Conservation (phyloP, 2,113 vertebrate species). For the Hiodon tergisus region DNA sequence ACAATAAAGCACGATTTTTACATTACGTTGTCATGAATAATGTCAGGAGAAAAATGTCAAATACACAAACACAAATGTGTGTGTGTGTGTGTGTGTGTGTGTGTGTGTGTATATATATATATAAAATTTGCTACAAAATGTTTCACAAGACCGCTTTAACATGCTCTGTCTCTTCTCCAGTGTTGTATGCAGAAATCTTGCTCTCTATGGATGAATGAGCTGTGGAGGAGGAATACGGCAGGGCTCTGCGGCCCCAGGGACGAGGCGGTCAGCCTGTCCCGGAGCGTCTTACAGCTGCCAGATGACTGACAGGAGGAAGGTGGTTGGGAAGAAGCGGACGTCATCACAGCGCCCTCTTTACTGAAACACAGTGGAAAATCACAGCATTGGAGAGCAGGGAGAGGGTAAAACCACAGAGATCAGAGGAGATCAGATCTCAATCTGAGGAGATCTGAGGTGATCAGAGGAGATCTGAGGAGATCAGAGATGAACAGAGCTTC, state of each 20-base stretch:
- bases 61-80: too few species aligned
- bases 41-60: too few species aligned
- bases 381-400: too few species aligned
- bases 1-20: too few species aligned
- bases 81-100: too few species aligned
- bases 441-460: too few species aligned
- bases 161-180: too few species aligned
- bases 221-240: background rate
- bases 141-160: too few species aligned
- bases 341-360: slow-evolving; percentile 40
- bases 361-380: slow-evolving; percentile 31
- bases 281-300: slow-evolving; percentile 50
- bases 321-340: slow-evolving; percentile 30
- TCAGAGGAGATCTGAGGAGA: too few species aligned
- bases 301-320: slow-evolving; percentile 42
- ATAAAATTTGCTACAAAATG: too few species aligned
- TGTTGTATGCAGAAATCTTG: background rate
- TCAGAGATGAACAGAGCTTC: background rate
- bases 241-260: background rate
- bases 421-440: background rate
- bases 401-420: too few species aligned
- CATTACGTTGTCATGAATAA: too few species aligned
- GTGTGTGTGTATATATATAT: background rate
- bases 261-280: slow-evolving; percentile 24
- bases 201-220: background rate